Evolutionary conservation across 2,888 invertebrate genomes (phyloP).

Genomic region (Aphidius colemani): DNA sequence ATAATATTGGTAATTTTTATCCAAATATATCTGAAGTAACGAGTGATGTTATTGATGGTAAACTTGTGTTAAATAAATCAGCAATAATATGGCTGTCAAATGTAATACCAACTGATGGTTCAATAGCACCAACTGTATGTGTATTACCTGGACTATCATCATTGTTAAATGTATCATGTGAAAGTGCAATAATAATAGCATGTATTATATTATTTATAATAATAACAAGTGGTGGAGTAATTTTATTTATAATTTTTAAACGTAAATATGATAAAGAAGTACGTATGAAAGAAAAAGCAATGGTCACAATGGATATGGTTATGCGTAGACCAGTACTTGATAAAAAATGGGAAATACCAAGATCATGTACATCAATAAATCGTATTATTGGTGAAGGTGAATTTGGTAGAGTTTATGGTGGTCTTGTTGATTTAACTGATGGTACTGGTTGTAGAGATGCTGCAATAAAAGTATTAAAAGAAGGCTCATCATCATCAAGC

Average conservation of each 20-base stretch:
- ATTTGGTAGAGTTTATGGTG: constrained; percentile 91
- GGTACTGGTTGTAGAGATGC: constrained; percentile 78
- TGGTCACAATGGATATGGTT: constrained; percentile 73
- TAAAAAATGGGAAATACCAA: constrained; percentile 81
- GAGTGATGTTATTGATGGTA: constrained; percentile 63
- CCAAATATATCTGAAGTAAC: constrained; percentile 62
- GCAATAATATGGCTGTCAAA: constrained; percentile 70
- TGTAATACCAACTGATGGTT: constrained; percentile 71
- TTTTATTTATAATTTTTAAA: constrained; percentile 70
- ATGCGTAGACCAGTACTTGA: constrained; percentile 68
- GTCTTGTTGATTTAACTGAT: constrained; percentile 76
- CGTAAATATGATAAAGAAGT: constrained; percentile 71
- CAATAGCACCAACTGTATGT: constrained; percentile 66
- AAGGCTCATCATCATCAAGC: constrained; percentile 81
- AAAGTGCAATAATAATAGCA: constrained; percentile 71
- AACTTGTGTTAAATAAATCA: constrained; percentile 63
- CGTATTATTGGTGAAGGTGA: constrained; percentile 87
- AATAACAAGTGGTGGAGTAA: constrained; percentile 66
- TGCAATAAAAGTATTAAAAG: constrained; percentile 87
- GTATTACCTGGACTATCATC: constrained; percentile 72
- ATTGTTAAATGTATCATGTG: constrained; percentile 72
- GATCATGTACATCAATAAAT: constrained; percentile 84
- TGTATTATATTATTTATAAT: constrained; percentile 67
- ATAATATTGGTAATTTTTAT: constrained; percentile 65
- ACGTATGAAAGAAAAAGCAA: constrained; percentile 69